Base-by-base conservation (phyloP, 2,113 vertebrate species). In the Pygoscelis adeliae region DNA sequence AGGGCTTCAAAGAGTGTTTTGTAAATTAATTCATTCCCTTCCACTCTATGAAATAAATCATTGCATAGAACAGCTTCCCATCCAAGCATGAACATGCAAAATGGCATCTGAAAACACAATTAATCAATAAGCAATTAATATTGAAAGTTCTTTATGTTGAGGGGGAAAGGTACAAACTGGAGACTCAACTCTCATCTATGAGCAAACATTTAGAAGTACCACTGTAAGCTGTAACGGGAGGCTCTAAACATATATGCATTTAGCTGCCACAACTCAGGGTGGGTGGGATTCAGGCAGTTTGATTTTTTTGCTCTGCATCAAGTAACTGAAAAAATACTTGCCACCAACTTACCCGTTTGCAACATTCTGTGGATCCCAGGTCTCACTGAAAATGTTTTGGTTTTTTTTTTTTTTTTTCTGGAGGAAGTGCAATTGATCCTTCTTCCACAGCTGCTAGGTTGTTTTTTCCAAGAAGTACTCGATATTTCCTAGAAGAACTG, bases 381-480 rank as follows among this genome's bases (percentile, higher is more conserved):
- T 74, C 94, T 98, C 76, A 5, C 99, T 97, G 58, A 99, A 98
- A 44, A 99, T 50, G 25, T 98, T 97, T 93, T 38, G n/a, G n/a
- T 42, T 15, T 97, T 98, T 38, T 97, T 97, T 98, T 38, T 42
- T 42, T 42, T 15, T 97, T 98, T 38, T 97, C 69, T 29, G 99
- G 97, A 7, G 44, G 6, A 49, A 98, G 10, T 11, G 97, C 90
- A 74, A 97, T 7, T 0, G 98, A 98, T 22, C 97, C 98, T 2
- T 76, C 0, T 72, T 99, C 99, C 0, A 9, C 13, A 38, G 58
- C 79, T 15, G 83, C 22, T 42, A 99, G 98, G 97, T 97, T 98
- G 72, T 99, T 98, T 53, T 98, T 98, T 26, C 99, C 99, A 62
- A 99, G 69, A 34, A 86, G 69, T 50, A 99, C 99, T 34, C 98